These are phyloP conservation scores for Pterois miles DNA, from an alignment of 2,797 vertebrate genomes.

Conservation along the genomic window DNA sequence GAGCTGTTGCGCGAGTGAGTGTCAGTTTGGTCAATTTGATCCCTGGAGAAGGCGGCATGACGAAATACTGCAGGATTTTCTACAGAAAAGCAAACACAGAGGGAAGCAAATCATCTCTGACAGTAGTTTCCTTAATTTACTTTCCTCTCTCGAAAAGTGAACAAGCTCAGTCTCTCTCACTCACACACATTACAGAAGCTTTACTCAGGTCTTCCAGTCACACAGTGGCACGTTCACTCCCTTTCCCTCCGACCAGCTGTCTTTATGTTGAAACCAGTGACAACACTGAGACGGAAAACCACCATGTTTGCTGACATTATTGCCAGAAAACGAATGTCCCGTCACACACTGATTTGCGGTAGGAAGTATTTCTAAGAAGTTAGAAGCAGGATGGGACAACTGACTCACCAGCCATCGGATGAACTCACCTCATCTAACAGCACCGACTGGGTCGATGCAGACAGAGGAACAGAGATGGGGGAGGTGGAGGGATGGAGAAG, in stretches of 20 bases:
- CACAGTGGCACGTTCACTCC: constrained; percentile 23
- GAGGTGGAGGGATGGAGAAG: background rate
- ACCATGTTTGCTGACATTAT: constrained; percentile 11
- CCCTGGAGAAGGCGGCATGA: too few relatives aligned
- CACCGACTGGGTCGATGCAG: background rate
- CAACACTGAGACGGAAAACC: constrained; percentile 33
- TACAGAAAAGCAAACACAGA: background rate
- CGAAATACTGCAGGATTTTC: background rate
- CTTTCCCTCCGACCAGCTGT: constrained; percentile 4
- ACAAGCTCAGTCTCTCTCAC: background rate
- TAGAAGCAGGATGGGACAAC: constrained; percentile 44
- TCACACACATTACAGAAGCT: constrained; percentile 3
- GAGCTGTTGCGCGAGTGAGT: too few relatives aligned
- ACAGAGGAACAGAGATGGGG: background rate
- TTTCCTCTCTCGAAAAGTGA: background rate
- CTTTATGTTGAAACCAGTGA: constrained; percentile 24
- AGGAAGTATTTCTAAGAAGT: constrained; percentile 53
- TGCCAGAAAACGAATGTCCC: constrained; percentile 32
- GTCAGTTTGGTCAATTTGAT: too few relatives aligned
- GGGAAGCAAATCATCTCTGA: background rate
- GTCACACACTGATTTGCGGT: constrained; percentile 22
- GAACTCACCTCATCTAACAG: constrained; percentile 24
- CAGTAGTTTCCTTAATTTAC: constrained; percentile 4
- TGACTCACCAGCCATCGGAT: constrained; percentile 61
- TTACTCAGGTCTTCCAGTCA: constrained; percentile 48